phyloP scores from a whole-genome alignment of 2,797 vertebrate species.

The Onychomys leucogaster region DNA sequence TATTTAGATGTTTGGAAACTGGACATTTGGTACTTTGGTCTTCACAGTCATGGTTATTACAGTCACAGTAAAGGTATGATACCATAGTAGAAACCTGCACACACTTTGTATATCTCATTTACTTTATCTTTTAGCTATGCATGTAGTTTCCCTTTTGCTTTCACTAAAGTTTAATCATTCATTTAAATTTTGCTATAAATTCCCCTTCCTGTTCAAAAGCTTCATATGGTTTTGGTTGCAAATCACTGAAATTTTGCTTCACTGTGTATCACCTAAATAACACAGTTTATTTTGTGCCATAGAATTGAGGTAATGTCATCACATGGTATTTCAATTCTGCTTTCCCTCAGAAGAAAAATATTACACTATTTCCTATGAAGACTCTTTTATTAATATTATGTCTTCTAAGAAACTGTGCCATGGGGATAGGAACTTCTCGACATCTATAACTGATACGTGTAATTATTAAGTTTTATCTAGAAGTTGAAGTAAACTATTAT shows the following conservation, averaged over 20 bases:
- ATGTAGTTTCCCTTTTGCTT: neutral
- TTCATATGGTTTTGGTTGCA: slow-evolving; percentile 18
- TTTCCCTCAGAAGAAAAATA: slow-evolving; percentile 30
- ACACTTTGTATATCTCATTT: neutral
- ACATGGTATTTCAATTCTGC: slow-evolving; percentile 38
- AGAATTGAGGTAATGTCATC: slow-evolving; percentile 8
- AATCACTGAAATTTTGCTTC: slow-evolving; percentile 56
- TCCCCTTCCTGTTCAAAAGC: slow-evolving; percentile 32
- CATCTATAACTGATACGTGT: slow-evolving; percentile 24
- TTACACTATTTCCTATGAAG: neutral
- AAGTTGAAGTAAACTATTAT: slow-evolving; percentile 29
- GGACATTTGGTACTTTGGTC: slow-evolving; percentile 98
- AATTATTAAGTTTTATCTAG: slow-evolving; percentile 50
- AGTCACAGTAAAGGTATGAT: slow-evolving; percentile 96
- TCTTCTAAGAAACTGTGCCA: slow-evolving; percentile 12
- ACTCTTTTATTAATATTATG: slow-evolving; percentile 44
- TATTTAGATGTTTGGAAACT: slow-evolving; percentile 98
- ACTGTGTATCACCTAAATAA: neutral
- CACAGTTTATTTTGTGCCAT: neutral
- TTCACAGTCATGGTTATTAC: slow-evolving; percentile 99
- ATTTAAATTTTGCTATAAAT: slow-evolving; percentile 45
- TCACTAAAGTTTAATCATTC: slow-evolving; percentile 11
- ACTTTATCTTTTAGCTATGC: neutral
- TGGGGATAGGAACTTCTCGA: neutral
- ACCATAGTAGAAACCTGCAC: neutral